phyloP scores from a whole-genome alignment of 2,113 vertebrate species.

The Eleginops maclovinus region DNA sequence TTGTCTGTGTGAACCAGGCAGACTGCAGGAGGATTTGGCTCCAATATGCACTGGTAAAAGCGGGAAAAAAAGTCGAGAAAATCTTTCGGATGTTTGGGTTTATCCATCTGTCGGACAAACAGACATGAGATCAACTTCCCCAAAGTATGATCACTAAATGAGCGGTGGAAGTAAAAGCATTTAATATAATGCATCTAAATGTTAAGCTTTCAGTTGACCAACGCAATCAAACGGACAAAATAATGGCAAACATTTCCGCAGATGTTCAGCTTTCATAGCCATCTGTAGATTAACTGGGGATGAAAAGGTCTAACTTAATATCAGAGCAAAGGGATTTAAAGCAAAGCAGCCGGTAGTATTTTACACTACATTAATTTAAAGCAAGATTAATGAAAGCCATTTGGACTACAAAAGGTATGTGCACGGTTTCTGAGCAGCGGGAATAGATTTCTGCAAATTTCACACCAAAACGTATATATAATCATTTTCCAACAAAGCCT shows the following conservation, averaged over 20 bases:
- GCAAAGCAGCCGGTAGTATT: not conserved
- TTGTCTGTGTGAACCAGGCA: slow-evolving; percentile 25
- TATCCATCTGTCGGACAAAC: slow-evolving; percentile 36
- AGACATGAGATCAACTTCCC: slow-evolving; percentile 19
- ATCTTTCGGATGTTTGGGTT: slow-evolving; percentile 17
- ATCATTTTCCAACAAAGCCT: slow-evolving; percentile 1
- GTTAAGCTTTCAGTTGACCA: slow-evolving; percentile 3
- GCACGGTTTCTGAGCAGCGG: not conserved
- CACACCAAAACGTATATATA: slow-evolving; percentile 2
- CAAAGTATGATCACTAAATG: not conserved
- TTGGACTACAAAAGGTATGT: not conserved
- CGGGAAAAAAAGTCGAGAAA: slow-evolving; percentile 22
- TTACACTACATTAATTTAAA: slow-evolving; percentile 25
- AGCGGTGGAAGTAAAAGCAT: not conserved
- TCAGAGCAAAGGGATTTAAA: not conserved
- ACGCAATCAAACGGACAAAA: not conserved
- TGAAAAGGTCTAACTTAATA: not conserved
- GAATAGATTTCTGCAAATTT: not conserved
- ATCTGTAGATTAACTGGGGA: slow-evolving; percentile 4
- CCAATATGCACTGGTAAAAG: slow-evolving; percentile 30
- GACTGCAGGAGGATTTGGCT: slow-evolving; percentile 20
- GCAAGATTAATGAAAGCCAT: slow-evolving; percentile 21
- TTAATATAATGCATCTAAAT: not conserved
- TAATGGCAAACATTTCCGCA: slow-evolving; percentile 4
- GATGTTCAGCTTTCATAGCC: not conserved